Percentiles rank a stretch among this genome's conserved stretches.
Evolutionary conservation across 2,888 invertebrate genomes (phyloP).

Genomic region (Prosapia bicincta): DNA sequence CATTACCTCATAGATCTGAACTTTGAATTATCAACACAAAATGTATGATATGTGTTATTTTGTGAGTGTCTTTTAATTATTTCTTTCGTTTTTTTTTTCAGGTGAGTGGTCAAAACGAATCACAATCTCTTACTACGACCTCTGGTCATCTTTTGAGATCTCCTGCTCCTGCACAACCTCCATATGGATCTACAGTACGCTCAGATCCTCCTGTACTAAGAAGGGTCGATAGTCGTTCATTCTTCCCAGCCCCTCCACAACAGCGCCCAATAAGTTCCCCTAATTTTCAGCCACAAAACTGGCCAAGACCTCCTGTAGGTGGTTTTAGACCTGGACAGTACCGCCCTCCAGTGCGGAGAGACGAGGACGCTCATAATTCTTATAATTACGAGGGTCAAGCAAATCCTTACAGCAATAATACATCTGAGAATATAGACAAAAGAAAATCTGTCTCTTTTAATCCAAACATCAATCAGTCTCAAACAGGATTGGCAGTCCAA

Average conservation of each 20-base stretch:
- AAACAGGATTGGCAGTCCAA: constrained; percentile 41
- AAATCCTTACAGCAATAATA: constrained; percentile 11
- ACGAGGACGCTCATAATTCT: not conserved
- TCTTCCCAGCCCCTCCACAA: constrained; percentile 24
- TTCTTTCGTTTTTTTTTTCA: constrained; percentile 23
- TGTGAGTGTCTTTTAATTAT: not conserved
- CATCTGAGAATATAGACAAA: not conserved
- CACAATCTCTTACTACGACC: not conserved
- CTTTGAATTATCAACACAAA: too few relatives aligned
- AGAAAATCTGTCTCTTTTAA: constrained; percentile 44
- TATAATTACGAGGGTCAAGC: not conserved
- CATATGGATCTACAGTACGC: constrained; percentile 14
- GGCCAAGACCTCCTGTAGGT: constrained; percentile 16
- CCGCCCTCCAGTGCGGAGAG: constrained; percentile 12
- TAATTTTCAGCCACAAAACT: constrained; percentile 30
- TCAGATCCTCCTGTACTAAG: constrained; percentile 19
- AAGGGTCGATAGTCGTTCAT: constrained; percentile 27
- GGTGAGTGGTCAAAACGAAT: constrained; percentile 20
- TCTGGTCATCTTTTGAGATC: not conserved
- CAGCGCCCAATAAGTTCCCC: constrained; percentile 13
- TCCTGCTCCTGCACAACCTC: not conserved
- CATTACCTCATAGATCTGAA: too few relatives aligned
- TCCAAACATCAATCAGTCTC: constrained; percentile 40
- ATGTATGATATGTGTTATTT: too few relatives aligned
- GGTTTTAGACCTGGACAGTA: constrained; percentile 19